phyloP scores from a whole-genome alignment of 2,888 invertebrate genomes.

The Polydrusus cervinus region DNA sequence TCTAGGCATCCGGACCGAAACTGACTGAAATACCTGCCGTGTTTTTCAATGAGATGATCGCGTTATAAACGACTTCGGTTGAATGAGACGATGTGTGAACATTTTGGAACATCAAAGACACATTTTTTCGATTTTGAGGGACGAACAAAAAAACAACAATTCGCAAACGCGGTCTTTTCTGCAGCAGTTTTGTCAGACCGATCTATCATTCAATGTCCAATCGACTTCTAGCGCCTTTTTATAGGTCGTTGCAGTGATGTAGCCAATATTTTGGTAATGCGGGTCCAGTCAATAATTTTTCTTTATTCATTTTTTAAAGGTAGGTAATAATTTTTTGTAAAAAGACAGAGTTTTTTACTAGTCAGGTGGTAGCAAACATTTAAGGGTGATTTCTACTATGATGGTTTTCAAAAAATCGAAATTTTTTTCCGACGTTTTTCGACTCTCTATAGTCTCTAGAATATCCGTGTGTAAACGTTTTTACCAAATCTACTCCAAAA shows the following conservation, averaged over 20 bases:
- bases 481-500: too few relatives aligned
- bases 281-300: too few relatives aligned
- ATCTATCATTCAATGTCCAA: constrained; percentile 33
- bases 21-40: constrained; percentile 61
- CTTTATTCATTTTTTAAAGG: too few relatives aligned
- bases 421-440: too few relatives aligned
- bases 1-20: constrained; percentile 52
- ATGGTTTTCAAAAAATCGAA: too few relatives aligned
- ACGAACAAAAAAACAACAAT: constrained; percentile 53
- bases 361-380: too few relatives aligned
- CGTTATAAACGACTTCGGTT: constrained; percentile 60
- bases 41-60: constrained; percentile 62
- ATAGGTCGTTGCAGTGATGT: background rate
- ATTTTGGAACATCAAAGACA: constrained; percentile 63
- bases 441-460: too few relatives aligned
- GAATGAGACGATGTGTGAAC: constrained; percentile 62
- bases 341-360: too few relatives aligned
- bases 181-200: constrained; percentile 21
- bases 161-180: constrained; percentile 23
- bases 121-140: constrained; percentile 61
- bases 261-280: too few relatives aligned
- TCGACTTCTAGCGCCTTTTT: constrained; percentile 25
- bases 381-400: too few relatives aligned
- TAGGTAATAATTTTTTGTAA: too few relatives aligned
- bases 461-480: too few relatives aligned